Evolutionary conservation across 2,113 vertebrate genomes (phyloP).

Genomic region (Beaufortia kweichowensis): DNA sequence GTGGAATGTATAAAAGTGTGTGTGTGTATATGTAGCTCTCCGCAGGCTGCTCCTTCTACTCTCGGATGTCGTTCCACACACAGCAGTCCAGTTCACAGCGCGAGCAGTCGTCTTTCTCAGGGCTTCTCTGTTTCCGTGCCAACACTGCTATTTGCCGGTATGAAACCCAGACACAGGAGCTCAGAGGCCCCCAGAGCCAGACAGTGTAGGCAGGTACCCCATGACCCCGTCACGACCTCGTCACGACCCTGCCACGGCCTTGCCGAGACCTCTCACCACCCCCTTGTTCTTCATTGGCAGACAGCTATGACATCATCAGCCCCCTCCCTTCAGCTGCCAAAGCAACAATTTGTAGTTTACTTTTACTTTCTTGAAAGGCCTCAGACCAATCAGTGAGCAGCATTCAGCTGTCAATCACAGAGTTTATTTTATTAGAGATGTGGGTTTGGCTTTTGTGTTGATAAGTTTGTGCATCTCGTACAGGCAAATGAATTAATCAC

Average conservation of each 20-base stretch:
- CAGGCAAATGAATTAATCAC: background rate
- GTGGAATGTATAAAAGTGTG: slow-evolving; percentile 33
- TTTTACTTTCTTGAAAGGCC: background rate
- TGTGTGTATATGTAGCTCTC: slow-evolving; percentile 55
- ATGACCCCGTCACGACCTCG: slow-evolving; percentile 35
- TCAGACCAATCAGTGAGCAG: slow-evolving; percentile 30
- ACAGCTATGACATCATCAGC: slow-evolving; percentile 45
- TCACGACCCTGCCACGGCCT: slow-evolving; percentile 15
- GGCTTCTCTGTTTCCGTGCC: slow-evolving; percentile 99
- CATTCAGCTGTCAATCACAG: slow-evolving; percentile 17
- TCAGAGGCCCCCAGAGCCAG: slow-evolving; percentile 71
- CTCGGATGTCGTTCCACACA: slow-evolving; percentile 99
- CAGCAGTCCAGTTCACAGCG: slow-evolving; percentile 99
- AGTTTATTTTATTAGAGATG: slow-evolving; percentile 26
- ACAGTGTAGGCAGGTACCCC: slow-evolving; percentile 81
- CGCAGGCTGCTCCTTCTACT: slow-evolving; percentile 79
- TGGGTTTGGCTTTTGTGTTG: slow-evolving; percentile 1
- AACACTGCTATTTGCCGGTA: slow-evolving; percentile 99
- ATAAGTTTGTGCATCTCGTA: background rate
- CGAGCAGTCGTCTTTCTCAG: slow-evolving; percentile 98
- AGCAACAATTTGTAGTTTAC: slow-evolving; percentile 42
- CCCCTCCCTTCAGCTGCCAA: slow-evolving; percentile 60
- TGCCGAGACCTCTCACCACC: slow-evolving; percentile 30
- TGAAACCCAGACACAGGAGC: slow-evolving; percentile 71
- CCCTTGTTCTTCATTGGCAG: slow-evolving; percentile 40